phyloP scores from a whole-genome alignment of 2,113 vertebrate species.

The Pandion haliaetus region DNA sequence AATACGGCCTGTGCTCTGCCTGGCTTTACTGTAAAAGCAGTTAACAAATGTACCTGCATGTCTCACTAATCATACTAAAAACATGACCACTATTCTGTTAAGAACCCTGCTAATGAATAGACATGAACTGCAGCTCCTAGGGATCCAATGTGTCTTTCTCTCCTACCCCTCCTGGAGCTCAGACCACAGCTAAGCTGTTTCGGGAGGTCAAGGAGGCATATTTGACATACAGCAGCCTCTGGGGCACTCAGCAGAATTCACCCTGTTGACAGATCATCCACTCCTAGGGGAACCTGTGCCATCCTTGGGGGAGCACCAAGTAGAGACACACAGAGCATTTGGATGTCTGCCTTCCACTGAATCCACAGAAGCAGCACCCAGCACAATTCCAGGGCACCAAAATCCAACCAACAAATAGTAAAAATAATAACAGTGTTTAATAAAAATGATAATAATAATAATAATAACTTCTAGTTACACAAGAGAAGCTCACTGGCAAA shows the following conservation, averaged over 20 bases:
- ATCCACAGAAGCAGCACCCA: neutral
- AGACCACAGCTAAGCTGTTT: neutral
- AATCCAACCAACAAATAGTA: neutral
- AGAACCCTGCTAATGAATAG: constrained; percentile 1
- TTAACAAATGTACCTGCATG: constrained; percentile 52
- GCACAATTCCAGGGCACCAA: neutral
- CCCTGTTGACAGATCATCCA: neutral
- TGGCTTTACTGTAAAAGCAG: neutral
- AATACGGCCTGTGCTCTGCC: neutral
- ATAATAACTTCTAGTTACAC: neutral
- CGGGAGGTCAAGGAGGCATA: neutral
- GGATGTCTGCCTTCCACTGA: neutral
- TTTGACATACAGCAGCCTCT: neutral
- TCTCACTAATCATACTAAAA: constrained; percentile 38
- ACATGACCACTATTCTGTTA: neutral
- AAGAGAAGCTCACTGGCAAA: neutral
- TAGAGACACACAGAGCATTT: neutral
- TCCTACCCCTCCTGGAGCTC: neutral
- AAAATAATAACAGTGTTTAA: neutral
- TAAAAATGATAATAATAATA: neutral
- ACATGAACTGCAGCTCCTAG: neutral
- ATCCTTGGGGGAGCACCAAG: neutral
- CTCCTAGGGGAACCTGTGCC: neutral
- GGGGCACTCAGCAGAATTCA: neutral
- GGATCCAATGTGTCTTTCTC: neutral